Evolutionary conservation across 2,888 invertebrate genomes (phyloP).

Genomic region (Muschampia plurimacula): DNA sequence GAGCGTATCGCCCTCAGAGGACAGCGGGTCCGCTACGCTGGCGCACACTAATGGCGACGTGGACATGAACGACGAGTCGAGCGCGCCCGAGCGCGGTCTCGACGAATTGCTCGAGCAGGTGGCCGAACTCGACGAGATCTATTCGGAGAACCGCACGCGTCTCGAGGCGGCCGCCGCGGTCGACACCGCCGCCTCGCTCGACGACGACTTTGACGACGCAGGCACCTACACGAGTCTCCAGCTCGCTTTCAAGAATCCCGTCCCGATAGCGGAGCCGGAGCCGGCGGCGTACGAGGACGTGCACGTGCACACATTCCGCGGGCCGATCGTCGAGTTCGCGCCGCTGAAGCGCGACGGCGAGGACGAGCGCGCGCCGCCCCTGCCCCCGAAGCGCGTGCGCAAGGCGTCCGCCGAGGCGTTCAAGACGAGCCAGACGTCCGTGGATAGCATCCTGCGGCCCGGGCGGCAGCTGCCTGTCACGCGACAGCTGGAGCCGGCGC

Average conservation of each 20-base stretch:
- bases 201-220: conserved; percentile 90
- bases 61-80: conserved; percentile 49
- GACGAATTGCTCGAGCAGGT: conserved; percentile 91
- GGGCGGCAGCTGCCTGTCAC: conserved; percentile 68
- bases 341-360: conserved; percentile 84
- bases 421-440: conserved; percentile 75
- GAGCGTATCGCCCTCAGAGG: conserved; percentile 41
- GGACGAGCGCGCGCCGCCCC: conserved; percentile 89
- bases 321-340: conserved; percentile 83
- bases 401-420: conserved; percentile 76
- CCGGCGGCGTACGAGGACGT: conserved; percentile 86
- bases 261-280: conserved; percentile 84
- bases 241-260: conserved; percentile 93
- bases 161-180: conserved; percentile 74
- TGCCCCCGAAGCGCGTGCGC: conserved; percentile 92
- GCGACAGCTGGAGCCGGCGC: conserved; percentile 53
- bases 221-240: conserved; percentile 94
- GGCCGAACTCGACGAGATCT: conserved; percentile 93
- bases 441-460: conserved; percentile 71
- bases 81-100: conserved; percentile 87
- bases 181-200: conserved; percentile 70
- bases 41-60: conserved; percentile 48
- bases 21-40: conserved; percentile 33
- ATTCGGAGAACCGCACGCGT: conserved; percentile 89
- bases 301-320: conserved; percentile 74